A percentile compares a stretch with the other conserved stretches of the same genome.
phyloP scores from a whole-genome alignment of 2,888 invertebrate genomes.

The Ormyrus labotus region DNA sequence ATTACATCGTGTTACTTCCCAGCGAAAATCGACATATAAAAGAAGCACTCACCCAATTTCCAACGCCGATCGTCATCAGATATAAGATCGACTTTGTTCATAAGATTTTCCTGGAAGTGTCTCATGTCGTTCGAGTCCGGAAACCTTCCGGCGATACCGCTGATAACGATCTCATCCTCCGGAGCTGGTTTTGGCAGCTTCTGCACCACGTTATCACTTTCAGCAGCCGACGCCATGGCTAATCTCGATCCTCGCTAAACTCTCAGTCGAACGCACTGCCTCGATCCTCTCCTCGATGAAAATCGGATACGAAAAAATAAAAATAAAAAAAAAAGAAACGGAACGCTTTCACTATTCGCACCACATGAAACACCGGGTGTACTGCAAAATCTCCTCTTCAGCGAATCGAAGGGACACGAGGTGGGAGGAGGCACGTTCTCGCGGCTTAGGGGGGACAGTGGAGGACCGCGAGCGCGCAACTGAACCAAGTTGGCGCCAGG shows the following conservation, averaged over 20 bases:
- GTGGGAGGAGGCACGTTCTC: slow-evolving; percentile 6
- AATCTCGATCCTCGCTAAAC: no score
- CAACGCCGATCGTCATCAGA: slow-evolving; percentile 76
- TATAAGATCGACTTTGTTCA: slow-evolving; percentile 84
- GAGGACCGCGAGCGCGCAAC: slow-evolving; percentile 47
- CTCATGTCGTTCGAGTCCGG: slow-evolving; percentile 87
- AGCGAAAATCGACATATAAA: background rate
- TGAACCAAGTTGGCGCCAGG: slow-evolving; percentile 4
- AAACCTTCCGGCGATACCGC: slow-evolving; percentile 84
- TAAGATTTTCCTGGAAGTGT: slow-evolving; percentile 83
- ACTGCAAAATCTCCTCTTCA: no score
- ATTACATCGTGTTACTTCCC: no score
- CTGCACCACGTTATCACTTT: no score
- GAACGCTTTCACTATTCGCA: slow-evolving; percentile 20
- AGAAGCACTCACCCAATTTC: slow-evolving; percentile 65
- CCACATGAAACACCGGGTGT: slow-evolving; percentile 4
- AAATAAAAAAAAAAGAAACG: no score
- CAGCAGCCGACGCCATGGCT: no score
- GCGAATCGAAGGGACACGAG: background rate
- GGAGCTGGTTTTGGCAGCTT: slow-evolving; percentile 65
- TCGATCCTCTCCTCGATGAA: background rate
- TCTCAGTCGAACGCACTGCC: background rate
- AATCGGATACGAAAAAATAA: background rate
- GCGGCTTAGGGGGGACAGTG: background rate
- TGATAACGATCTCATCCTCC: slow-evolving; percentile 82